phyloP scores from a whole-genome alignment of 1,140 invertebrate species.

The Cepaea nemoralis region DNA sequence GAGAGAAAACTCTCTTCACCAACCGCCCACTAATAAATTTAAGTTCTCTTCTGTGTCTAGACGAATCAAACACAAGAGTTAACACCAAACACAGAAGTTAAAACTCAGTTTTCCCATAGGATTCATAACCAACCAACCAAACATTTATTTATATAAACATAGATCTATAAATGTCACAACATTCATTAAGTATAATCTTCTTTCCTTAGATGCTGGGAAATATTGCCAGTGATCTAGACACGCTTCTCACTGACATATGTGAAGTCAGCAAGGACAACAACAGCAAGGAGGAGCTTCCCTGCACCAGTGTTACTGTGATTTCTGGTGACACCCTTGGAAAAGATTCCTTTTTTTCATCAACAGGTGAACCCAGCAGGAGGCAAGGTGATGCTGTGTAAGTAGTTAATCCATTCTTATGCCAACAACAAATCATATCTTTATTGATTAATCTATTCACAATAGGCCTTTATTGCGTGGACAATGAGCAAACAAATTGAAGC shows the following conservation, averaged over 20 bases:
- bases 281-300: not conserved
- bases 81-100: not conserved
- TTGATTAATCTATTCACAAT: too few species aligned
- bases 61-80: not conserved
- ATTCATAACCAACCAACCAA: not conserved
- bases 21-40: too few species aligned
- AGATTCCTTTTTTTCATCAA: conserved; percentile 29
- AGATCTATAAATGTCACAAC: not conserved
- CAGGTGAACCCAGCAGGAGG: conserved; percentile 11
- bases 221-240: conserved; percentile 79
- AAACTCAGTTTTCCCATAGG: not conserved
- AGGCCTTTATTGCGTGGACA: too few species aligned
- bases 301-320: not conserved
- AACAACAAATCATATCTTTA: too few species aligned
- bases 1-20: too few species aligned
- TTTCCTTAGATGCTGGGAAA: conserved; percentile 78
- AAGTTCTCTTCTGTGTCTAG: not conserved
- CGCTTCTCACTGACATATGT: conserved; percentile 79
- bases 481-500: too few species aligned
- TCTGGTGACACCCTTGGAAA: conserved; percentile 30
- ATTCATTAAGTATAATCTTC: not conserved
- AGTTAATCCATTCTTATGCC: too few species aligned
- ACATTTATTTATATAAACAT: not conserved
- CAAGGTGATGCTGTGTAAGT: conserved; percentile 29
- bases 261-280: not conserved